Percentiles rank a stretch among this genome's conserved stretches.
phyloP scores from a whole-genome alignment of 2,888 invertebrate genomes.

The Eucera pruinosa region DNA sequence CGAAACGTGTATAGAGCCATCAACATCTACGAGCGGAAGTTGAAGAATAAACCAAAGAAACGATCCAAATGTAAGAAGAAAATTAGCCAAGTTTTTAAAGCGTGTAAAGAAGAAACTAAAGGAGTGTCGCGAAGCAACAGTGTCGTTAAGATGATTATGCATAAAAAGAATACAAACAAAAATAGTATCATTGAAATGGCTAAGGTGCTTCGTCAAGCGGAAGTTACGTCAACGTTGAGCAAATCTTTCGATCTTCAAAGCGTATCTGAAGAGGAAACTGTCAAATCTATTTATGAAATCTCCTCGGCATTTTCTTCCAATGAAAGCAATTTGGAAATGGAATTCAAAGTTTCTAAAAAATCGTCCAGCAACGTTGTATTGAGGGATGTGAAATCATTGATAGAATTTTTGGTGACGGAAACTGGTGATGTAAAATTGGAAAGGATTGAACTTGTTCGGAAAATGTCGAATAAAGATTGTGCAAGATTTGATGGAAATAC shows the following conservation, averaged over 20 bases:
- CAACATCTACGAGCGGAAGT: constrained; percentile 52
- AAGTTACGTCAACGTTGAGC: not conserved
- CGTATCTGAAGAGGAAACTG: not conserved
- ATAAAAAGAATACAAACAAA: not conserved
- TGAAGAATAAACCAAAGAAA: not conserved
- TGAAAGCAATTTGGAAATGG: not conserved
- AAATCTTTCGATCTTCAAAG: not conserved
- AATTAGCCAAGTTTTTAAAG: not conserved
- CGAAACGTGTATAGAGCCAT: constrained; percentile 66
- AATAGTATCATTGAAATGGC: not conserved
- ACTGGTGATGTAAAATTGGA: not conserved
- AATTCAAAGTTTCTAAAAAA: not conserved
- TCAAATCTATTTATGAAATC: not conserved
- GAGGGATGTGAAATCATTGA: constrained; percentile 12
- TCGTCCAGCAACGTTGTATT: not conserved
- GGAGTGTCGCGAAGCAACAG: not conserved
- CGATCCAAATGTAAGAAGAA: not conserved
- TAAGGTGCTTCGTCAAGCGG: not conserved
- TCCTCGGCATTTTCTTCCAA: not conserved
- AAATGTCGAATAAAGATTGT: not conserved
- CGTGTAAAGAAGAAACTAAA: not conserved
- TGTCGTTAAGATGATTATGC: not conserved
- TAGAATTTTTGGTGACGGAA: constrained; percentile 25
- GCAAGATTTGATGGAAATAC: not conserved
- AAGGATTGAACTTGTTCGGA: not conserved